phyloP scores from a whole-genome alignment of 2,888 invertebrate species.

The Lissocephala sabroskyi region DNA sequence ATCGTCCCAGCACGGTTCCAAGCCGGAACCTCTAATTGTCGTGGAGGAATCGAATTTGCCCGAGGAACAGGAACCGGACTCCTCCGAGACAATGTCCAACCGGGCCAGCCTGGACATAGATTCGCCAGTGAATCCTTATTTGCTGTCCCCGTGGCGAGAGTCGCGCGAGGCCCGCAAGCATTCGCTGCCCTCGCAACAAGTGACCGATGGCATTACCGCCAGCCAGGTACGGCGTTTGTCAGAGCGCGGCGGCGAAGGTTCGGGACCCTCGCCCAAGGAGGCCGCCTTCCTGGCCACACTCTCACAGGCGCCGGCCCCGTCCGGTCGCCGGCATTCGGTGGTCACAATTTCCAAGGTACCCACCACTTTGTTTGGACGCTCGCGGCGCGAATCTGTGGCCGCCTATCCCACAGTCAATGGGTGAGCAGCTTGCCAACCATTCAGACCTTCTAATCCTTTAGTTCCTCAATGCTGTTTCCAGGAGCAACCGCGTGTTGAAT shows the following conservation, averaged over 20 bases:
- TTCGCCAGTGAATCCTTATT: constrained; percentile 85
- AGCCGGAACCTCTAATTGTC: constrained; percentile 85
- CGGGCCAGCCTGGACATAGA: constrained; percentile 82
- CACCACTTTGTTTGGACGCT: constrained; percentile 82
- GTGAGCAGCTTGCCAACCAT: constrained; percentile 70
- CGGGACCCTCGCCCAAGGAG: constrained; percentile 83
- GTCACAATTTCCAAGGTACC: constrained; percentile 90
- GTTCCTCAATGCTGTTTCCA: no score
- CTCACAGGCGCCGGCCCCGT: constrained; percentile 81
- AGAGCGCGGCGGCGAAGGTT: constrained; percentile 83
- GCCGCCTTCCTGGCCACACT: constrained; percentile 88
- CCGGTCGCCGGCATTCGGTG: constrained; percentile 87
- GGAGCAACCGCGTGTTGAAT: constrained; percentile 67
- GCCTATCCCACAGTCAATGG: constrained; percentile 78
- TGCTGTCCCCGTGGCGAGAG: constrained; percentile 86
- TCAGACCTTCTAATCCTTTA: constrained; percentile 29
- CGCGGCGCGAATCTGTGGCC: constrained; percentile 86
- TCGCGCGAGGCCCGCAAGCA: constrained; percentile 83
- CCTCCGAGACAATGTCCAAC: constrained; percentile 74
- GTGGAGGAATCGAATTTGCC: constrained; percentile 83
- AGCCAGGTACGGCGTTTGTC: constrained; percentile 89
- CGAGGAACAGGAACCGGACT: constrained; percentile 77
- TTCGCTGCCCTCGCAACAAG: constrained; percentile 87
- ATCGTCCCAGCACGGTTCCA: no score
- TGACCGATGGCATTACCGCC: constrained; percentile 88